Base-by-base conservation (phyloP, 2,888 invertebrate species). In the Pseudococcus jackbeardsleyi region DNA sequence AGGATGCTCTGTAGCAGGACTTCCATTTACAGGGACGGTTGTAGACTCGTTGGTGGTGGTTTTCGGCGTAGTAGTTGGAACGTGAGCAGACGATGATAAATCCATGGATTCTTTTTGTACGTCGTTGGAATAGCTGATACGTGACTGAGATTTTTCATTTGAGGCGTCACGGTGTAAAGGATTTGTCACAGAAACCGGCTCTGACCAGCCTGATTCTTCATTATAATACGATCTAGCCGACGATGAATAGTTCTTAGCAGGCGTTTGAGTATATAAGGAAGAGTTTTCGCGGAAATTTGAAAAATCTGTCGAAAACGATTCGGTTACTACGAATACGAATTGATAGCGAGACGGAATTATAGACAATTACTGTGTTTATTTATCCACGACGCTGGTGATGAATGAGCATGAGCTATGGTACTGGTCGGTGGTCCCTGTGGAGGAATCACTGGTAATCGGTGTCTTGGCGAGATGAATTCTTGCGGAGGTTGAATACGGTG, bases 41-140 rank as follows among this genome's bases (percentile, higher is more conserved):
- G 86, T 17, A 39, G 85, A 15, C 48, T 88, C 50, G 88, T 68
- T 9, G 39, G 42, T 89, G 22, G 12, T 6, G n/a, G 59, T 59
- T 50, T 48, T 84, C 15, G 50, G 3, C 26, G 26, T 89, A 12
- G 89, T 88, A 68, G 89, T n/a, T 26, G 42, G 42, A 42, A 39
- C 11, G 22, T 79, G 77, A 26, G 72, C 26, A n/a, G 59, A n/a
- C 4, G 88, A 50, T 17, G 89, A 89, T 54, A 89, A 84, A 59
- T 89, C 89, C 54, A 89, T 89, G 8, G 89, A 89, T 89, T 89
- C 85, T 82, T 89, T 88, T 50, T 89, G 89, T 22, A 87, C 64
- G 54, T 89, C 89, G 84, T 88, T 88, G 22, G 86, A 85, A 77
- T 84, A 59, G 0, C 8, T 72, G 7, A 26, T 72, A 33, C 68